Evolutionary conservation across 2,888 invertebrate species (phyloP), one percentile per base, ranked within the genome.

Genomic region (Lissocephala sabroskyi): DNA sequence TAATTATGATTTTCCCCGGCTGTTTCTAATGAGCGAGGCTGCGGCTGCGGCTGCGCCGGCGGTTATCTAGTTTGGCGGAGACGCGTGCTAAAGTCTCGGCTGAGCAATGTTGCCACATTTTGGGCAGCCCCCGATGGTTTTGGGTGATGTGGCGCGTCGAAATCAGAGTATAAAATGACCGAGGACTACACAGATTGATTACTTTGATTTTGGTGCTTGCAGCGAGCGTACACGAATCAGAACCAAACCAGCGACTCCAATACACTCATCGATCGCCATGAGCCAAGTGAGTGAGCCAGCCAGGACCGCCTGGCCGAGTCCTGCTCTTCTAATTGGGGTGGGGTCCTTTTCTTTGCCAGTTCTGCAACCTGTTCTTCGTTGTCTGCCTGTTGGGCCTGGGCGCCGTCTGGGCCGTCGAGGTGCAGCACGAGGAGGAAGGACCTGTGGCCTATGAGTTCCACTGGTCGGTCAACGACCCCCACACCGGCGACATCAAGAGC

Each of bases 401-500:
- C 14, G 44, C 62, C 29, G 65, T 59, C 5, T 65, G 63, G 29
- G 74, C 75, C 14, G 59, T 82, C 45, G 80, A 81, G 52, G 52
- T 63, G 26, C 65, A 62, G 2, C 51, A 59, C 1, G 75, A 78
- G 47, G 58, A 82, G 14, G 70, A 82, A 10, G 86, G 84, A 1
- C 86, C 86, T 48, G 85, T 84, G 19, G 83, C 85, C 46, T 87
- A 87, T 61, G 85, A 85, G 56, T 87, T 86, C 63, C 82, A 82
- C 11, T 87, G 86, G 62, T 63, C 81, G 7, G 86, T 86, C 2
- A 83, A 84, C 50, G 87, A 87, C 74, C 83, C 84, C 3, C 84
- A 86, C 57, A 87, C 87, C 49, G 87, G 87, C 3, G 87, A 87
- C 66, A 83, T 84, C 50, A 87, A 87, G 65, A 82, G 79, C 60